These are phyloP conservation scores for Drosophila demipolita DNA, from an alignment of 2,888 invertebrate species.

Conservation along the genomic window DNA sequence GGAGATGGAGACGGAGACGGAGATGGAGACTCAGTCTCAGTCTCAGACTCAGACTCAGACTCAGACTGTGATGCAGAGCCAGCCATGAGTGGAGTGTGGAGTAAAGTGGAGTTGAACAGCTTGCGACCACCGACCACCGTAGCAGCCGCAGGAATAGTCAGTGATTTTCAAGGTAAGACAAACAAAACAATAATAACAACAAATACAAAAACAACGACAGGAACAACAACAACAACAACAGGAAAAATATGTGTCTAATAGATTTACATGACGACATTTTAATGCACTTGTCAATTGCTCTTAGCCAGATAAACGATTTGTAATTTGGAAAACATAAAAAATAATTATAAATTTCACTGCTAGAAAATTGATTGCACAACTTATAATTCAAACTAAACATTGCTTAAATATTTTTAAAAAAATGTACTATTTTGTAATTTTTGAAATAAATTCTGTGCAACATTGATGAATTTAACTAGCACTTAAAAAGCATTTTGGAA, in stretches of 20 bases:
- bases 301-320: neutral
- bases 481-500: no score
- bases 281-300: slow-evolving; percentile 40
- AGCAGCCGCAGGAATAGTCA: slow-evolving; percentile 65
- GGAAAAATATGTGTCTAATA: slow-evolving; percentile 27
- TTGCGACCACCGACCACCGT: slow-evolving; percentile 64
- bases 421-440: no score
- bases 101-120: neutral
- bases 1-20: neutral
- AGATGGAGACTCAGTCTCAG: slow-evolving; percentile 1
- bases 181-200: slow-evolving; percentile 34
- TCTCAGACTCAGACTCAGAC: slow-evolving; percentile 14
- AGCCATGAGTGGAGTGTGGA: neutral
- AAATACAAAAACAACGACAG: slow-evolving; percentile 11
- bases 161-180: slow-evolving; percentile 81
- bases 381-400: neutral
- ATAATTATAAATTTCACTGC: neutral
- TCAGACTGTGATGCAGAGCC: neutral
- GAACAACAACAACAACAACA: neutral
- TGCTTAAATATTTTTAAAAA: no score
- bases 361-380: neutral
- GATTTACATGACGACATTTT: slow-evolving; percentile 41
- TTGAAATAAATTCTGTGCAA: no score
- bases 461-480: no score
- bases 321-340: neutral